phyloP scores from a whole-genome alignment of 2,888 invertebrate species.

The Rotaria macrura region DNA sequence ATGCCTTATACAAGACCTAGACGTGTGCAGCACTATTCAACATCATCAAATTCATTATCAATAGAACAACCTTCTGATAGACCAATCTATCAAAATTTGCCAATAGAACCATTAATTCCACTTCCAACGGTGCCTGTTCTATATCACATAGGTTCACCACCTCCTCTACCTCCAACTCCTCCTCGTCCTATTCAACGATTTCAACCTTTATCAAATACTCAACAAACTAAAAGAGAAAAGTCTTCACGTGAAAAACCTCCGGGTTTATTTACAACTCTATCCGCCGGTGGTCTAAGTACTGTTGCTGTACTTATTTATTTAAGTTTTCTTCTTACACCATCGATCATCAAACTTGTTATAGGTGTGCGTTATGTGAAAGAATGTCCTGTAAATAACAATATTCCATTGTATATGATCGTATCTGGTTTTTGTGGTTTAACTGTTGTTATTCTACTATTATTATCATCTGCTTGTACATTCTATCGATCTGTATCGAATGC shows the following conservation, averaged over 20 bases:
- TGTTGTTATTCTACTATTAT: neutral
- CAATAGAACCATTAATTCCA: neutral
- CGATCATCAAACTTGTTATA: neutral
- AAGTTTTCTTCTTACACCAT: neutral
- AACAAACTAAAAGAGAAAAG: neutral
- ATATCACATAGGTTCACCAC: neutral
- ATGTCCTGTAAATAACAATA: slow-evolving; percentile 4
- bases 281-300: neutral
- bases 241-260: neutral
- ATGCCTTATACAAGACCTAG: neutral
- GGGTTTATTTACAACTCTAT: neutral
- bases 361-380: neutral
- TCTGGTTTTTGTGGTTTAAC: neutral
- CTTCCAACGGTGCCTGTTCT: neutral
- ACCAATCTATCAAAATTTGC: neutral
- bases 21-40: neutral
- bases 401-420: slow-evolving; percentile 6
- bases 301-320: neutral
- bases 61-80: neutral
- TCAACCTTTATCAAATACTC: neutral
- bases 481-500: neutral
- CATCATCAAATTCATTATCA: neutral
- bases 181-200: neutral
- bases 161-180: too few species aligned
- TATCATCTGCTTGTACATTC: neutral